Evolutionary conservation across 1,140 invertebrate genomes (phyloP).

Genomic region (Ridgeia piscesae): DNA sequence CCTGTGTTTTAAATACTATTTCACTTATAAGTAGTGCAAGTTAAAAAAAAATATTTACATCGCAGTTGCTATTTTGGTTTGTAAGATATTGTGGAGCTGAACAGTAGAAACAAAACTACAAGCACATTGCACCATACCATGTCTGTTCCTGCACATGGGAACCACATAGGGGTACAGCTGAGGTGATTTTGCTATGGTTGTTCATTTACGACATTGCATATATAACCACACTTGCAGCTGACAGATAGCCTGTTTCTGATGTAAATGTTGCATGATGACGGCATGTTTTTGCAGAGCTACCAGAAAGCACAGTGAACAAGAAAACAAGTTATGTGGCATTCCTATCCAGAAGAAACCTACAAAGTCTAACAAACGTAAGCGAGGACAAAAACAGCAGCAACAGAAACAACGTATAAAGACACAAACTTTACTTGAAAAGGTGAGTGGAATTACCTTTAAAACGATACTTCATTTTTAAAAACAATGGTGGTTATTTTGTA

Average conservation of each 20-base stretch:
- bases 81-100: too few relatives aligned
- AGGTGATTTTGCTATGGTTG: too few relatives aligned
- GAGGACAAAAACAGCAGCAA: background rate
- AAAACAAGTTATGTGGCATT: background rate
- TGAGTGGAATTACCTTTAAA: constrained; percentile 15
- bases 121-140: too few relatives aligned
- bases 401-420: constrained; percentile 18
- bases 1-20: too few relatives aligned
- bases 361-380: constrained; percentile 29
- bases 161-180: too few relatives aligned
- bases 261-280: background rate
- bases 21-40: too few relatives aligned
- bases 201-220: background rate
- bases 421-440: constrained; percentile 30
- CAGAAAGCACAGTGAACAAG: background rate
- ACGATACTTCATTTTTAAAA: too few relatives aligned
- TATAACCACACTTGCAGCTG: background rate
- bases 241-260: background rate
- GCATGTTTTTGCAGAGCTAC: background rate
- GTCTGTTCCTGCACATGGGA: too few relatives aligned
- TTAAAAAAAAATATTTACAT: too few relatives aligned
- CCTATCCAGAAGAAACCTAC: constrained; percentile 18
- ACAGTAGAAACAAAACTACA: too few relatives aligned
- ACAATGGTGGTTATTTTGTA: too few relatives aligned
- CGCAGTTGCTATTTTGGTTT: too few relatives aligned